These are phyloP conservation scores for Scaptodrosophila latifasciaeformis DNA, from an alignment of 2,888 invertebrate species.

Conservation along the genomic window DNA sequence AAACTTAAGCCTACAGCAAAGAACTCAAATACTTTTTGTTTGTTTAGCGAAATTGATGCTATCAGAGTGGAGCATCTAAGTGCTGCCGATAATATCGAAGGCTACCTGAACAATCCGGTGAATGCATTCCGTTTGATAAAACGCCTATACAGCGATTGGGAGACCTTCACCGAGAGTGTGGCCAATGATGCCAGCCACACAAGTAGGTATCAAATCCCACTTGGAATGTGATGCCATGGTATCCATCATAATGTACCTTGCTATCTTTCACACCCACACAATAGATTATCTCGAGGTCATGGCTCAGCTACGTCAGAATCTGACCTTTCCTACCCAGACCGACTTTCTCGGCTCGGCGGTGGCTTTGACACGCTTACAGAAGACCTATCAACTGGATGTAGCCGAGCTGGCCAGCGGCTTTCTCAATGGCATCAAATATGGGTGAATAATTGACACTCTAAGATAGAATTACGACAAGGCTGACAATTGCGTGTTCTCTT, in stretches of 20 bases:
- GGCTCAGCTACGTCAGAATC: constrained; percentile 80
- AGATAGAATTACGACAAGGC: background rate
- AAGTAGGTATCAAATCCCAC: constrained; percentile 44
- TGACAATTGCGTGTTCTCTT: constrained; percentile 15
- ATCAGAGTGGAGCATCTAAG: constrained; percentile 87
- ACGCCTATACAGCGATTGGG: constrained; percentile 93
- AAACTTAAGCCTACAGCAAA: no score
- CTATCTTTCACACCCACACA: no score
- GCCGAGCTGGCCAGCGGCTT: constrained; percentile 89
- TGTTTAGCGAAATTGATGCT: constrained; percentile 76
- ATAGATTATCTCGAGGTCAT: constrained; percentile 85
- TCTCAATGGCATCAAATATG: constrained; percentile 89
- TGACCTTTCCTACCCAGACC: constrained; percentile 92
- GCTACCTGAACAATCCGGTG: constrained; percentile 92
- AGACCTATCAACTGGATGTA: constrained; percentile 93
- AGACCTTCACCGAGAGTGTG: constrained; percentile 84
- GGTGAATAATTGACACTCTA: constrained; percentile 72
- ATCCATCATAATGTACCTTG: no score
- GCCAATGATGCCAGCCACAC: constrained; percentile 79
- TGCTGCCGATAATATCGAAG: constrained; percentile 81
- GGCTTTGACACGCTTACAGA: constrained; percentile 93
- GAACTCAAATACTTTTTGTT: no score
- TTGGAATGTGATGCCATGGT: background rate
- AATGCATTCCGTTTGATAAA: constrained; percentile 96
- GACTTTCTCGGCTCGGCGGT: constrained; percentile 95